These are phyloP conservation scores for Heliconius charithonia DNA, from an alignment of 2,888 invertebrate genomes.

Conservation along the genomic window DNA sequence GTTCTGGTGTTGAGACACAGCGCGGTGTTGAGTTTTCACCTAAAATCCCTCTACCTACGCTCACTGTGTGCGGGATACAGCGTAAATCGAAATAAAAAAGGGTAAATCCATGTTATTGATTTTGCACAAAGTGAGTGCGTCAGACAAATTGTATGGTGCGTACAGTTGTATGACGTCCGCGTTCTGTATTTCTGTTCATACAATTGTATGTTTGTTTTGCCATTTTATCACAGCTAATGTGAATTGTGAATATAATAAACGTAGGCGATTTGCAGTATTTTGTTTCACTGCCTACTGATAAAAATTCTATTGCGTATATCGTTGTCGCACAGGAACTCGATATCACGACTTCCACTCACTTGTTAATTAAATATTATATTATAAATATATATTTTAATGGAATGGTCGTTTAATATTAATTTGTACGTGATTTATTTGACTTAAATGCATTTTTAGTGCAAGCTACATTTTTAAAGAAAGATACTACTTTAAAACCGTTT, in stretches of 20 bases:
- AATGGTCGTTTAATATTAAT: not conserved
- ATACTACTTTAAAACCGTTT: too few species aligned
- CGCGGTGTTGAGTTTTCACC: too few species aligned
- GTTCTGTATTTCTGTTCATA: constrained; percentile 26
- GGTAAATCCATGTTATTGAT: constrained; percentile 15
- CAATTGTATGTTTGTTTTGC: constrained; percentile 22
- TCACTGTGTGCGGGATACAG: too few species aligned
- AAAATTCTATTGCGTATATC: constrained; percentile 37
- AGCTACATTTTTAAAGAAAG: not conserved
- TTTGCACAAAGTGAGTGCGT: constrained; percentile 32
- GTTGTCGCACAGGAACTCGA: constrained; percentile 38
- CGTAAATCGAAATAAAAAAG: too few species aligned
- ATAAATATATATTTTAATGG: not conserved
- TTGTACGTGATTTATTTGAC: not conserved
- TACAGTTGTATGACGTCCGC: constrained; percentile 30
- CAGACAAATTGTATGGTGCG: constrained; percentile 26
- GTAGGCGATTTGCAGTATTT: constrained; percentile 41
- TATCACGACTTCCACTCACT: constrained; percentile 34
- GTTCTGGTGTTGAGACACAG: too few species aligned
- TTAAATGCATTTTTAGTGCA: not conserved
- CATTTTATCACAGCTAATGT: constrained; percentile 22
- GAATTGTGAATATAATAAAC: constrained; percentile 17
- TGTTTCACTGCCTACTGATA: constrained; percentile 33
- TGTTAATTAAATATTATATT: constrained; percentile 6
- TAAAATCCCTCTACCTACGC: too few species aligned